phyloP scores from a whole-genome alignment of 2,113 vertebrate species.

The Peromyscus maniculatus region DNA sequence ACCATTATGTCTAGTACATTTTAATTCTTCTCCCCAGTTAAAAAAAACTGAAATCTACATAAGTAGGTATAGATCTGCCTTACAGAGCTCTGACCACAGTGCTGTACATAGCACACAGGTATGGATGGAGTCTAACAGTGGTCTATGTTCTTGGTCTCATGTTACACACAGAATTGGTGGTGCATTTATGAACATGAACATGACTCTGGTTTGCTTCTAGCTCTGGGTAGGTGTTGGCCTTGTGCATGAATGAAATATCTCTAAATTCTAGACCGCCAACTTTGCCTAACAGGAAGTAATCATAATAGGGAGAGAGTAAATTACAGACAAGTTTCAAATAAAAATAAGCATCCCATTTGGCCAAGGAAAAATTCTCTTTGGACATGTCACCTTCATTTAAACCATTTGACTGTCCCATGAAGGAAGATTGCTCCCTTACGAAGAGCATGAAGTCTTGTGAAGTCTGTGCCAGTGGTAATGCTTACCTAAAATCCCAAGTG shows the following conservation, averaged over 20 bases:
- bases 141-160: background rate
- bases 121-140: background rate
- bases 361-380: background rate
- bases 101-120: background rate
- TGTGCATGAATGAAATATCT: background rate
- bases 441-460: background rate
- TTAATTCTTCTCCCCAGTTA: slow-evolving; percentile 4
- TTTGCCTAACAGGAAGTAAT: background rate
- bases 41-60: background rate
- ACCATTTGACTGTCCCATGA: background rate
- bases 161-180: background rate
- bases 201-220: slow-evolving; percentile 17
- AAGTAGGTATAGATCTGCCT: background rate
- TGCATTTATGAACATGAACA: slow-evolving; percentile 9
- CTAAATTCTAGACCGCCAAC: background rate
- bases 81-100: background rate
- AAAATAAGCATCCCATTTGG: background rate
- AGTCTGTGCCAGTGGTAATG: background rate
- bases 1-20: background rate
- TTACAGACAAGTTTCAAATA: slow-evolving; percentile 43
- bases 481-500: slow-evolving; percentile 19
- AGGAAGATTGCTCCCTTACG: background rate
- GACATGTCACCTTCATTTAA: slow-evolving; percentile 11
- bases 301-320: background rate
- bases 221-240: background rate